phyloP scores from a whole-genome alignment of 2,888 invertebrate genomes.

The Phaonia tiefii region DNA sequence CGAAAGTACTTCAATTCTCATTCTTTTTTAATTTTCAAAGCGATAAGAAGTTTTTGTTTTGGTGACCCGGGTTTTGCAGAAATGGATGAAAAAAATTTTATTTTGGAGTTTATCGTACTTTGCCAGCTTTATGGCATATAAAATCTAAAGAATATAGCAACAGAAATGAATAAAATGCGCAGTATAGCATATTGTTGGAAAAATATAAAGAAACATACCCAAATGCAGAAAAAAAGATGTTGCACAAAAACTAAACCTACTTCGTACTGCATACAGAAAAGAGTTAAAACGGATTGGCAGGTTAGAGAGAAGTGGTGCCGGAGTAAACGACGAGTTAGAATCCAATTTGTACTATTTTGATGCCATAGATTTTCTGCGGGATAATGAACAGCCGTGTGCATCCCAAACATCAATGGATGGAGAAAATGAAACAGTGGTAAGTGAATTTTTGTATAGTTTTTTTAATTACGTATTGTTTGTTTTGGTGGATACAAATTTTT shows the following conservation, averaged over 20 bases:
- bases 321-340: conserved; percentile 18
- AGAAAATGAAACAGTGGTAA: conserved; percentile 18
- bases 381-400: conserved; percentile 20
- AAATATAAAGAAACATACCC: conserved; percentile 17
- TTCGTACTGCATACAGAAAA: conserved; percentile 1
- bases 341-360: too few relatives aligned
- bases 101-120: too few relatives aligned
- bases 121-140: too few relatives aligned
- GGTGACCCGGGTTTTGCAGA: too few relatives aligned
- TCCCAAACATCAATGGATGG: conserved; percentile 8
- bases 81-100: too few relatives aligned
- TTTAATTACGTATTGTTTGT: neutral
- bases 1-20: too few relatives aligned
- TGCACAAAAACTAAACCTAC: conserved; percentile 6
- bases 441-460: conserved; percentile 4
- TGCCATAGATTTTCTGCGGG: too few relatives aligned
- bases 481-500: conserved; percentile 14
- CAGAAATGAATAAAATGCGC: conserved; percentile 11
- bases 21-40: too few relatives aligned
- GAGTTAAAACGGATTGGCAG: conserved; percentile 4
- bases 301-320: too few relatives aligned
- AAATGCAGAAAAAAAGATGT: conserved; percentile 12
- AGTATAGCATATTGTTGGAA: conserved; percentile 10
- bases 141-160: conserved; percentile 7
- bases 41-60: neutral